Percentiles rank a stretch among this genome's conserved stretches.
These are phyloP conservation scores for Sclerodermus sp. DNA, from an alignment of 2,888 invertebrate genomes.

Conservation along the genomic window DNA sequence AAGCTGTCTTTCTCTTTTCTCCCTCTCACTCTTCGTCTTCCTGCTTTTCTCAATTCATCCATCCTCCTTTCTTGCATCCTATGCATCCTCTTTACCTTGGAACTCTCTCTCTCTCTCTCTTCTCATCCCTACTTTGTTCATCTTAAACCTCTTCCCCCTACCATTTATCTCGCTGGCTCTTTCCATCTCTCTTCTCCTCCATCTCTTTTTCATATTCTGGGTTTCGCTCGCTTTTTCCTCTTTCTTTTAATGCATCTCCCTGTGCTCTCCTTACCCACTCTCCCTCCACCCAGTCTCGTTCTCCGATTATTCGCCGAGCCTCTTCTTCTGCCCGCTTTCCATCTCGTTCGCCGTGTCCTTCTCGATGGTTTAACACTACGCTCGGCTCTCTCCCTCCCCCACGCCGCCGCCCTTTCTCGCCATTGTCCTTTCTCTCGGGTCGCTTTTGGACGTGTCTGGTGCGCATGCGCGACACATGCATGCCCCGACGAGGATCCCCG, in stretches of 20 bases:
- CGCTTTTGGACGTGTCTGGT: no score
- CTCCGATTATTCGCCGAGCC: no score
- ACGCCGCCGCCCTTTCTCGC: neutral
- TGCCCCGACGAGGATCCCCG: constrained; percentile 39
- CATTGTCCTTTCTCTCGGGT: neutral
- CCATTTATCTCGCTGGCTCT: constrained; percentile 5
- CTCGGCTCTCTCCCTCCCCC: neutral
- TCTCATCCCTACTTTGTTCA: neutral
- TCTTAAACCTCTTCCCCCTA: constrained; percentile 2
- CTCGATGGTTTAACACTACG: no score
- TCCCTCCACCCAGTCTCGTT: no score
- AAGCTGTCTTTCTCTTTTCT: constrained; percentile 6
- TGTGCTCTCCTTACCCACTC: neutral
- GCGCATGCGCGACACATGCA: neutral
- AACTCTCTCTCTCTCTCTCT: constrained; percentile 1
- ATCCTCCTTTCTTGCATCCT: no score
- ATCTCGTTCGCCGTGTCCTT: no score
- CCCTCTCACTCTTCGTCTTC: constrained; percentile 3
- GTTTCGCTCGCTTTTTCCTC: neutral
- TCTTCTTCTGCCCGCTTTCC: no score
- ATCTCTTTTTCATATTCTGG: constrained; percentile 3
- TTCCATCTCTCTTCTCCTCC: constrained; percentile 10
- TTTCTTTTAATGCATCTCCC: neutral
- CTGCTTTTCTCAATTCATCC: no score
- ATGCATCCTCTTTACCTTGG: no score